Conservation (phyloP, 2,888 invertebrate genomes). For the Orchestes rusci region DNA sequence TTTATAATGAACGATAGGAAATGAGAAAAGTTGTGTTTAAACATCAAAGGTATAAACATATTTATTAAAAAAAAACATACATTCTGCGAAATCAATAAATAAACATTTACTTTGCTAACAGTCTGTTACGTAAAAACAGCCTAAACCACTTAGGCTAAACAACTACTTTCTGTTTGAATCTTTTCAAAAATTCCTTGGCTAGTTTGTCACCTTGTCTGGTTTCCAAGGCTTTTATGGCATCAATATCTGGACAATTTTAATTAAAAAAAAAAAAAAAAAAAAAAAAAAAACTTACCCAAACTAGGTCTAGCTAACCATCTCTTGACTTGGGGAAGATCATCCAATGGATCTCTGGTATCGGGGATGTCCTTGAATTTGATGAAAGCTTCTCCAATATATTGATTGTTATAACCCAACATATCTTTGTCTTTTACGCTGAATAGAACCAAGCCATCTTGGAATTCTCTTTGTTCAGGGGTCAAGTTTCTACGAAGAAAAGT, state of each 20-base stretch:
- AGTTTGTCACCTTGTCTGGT: conserved; percentile 79
- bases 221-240: conserved; percentile 70
- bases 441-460: conserved; percentile 66
- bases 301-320: conserved; percentile 62
- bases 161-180: conserved; percentile 58
- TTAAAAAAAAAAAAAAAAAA: conserved; percentile 1
- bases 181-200: conserved; percentile 84
- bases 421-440: conserved; percentile 96
- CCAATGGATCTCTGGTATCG: conserved; percentile 52
- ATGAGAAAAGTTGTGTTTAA: no score
- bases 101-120: no score
- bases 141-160: conserved; percentile 17
- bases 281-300: conserved; percentile 14
- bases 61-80: no score
- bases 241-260: conserved; percentile 40
- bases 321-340: conserved; percentile 63
- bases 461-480: conserved; percentile 61
- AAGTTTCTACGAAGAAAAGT: conserved; percentile 50
- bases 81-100: no score
- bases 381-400: conserved; percentile 93
- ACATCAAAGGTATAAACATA: no score
- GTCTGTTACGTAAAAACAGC: conserved; percentile 16
- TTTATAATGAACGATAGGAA: no score
- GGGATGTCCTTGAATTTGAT: conserved; percentile 71
- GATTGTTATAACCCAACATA: conserved; percentile 82